A percentile compares a stretch with the other conserved stretches of the same genome.
Conservation (phyloP, 1,140 invertebrate genomes). For the Achroia grisella region DNA sequence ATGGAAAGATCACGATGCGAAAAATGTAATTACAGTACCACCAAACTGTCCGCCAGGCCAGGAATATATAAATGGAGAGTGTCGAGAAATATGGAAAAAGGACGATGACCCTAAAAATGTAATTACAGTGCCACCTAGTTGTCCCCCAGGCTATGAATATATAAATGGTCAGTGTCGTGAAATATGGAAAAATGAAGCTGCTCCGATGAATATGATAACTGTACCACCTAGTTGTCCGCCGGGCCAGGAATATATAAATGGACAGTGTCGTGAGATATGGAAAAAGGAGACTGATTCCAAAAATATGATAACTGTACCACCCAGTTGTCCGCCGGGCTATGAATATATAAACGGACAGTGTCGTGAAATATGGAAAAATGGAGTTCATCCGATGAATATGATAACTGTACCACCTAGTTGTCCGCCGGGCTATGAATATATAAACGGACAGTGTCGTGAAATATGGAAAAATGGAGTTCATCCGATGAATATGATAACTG, state of each 20-base stretch:
- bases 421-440: constrained; percentile 3
- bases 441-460: constrained; percentile 13
- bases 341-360: constrained; percentile 33
- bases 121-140: constrained; percentile 28
- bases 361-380: constrained; percentile 30
- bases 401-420: constrained; percentile 14
- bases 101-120: not conserved
- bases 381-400: constrained; percentile 10
- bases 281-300: constrained; percentile 21
- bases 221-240: constrained; percentile 30
- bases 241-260: constrained; percentile 32
- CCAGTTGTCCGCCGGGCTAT: constrained; percentile 29
- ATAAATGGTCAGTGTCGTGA: constrained; percentile 41
- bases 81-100: constrained; percentile 21
- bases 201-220: constrained; percentile 18
- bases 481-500: constrained; percentile 8
- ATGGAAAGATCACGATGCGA: constrained; percentile 7
- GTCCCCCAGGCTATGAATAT: constrained; percentile 23
- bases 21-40: constrained; percentile 15
- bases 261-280: constrained; percentile 26
- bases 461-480: not conserved
- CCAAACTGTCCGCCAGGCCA: constrained; percentile 27
- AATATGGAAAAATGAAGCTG: constrained; percentile 22
- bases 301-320: constrained; percentile 26
- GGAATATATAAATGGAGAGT: constrained; percentile 20